These are phyloP conservation scores for Allobates femoralis DNA, from an alignment of 2,797 vertebrate species.

Conservation along the genomic window DNA sequence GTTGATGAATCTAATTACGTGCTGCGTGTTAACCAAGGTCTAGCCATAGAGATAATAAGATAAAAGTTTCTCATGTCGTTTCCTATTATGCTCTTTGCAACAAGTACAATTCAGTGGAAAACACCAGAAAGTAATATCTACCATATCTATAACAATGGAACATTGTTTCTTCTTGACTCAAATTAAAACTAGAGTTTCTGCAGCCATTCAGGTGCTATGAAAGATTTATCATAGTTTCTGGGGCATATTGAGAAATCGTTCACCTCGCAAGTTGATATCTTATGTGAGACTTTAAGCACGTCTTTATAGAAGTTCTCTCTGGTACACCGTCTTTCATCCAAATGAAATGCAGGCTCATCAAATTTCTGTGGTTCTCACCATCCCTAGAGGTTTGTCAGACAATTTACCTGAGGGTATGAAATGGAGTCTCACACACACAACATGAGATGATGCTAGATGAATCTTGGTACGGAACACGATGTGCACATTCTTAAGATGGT, in stretches of 20 bases:
- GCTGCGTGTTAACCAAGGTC: neutral
- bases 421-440: constrained; percentile 16
- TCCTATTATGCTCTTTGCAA: neutral
- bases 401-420: constrained; percentile 37
- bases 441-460: neutral
- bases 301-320: constrained; percentile 31
- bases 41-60: neutral
- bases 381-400: constrained; percentile 39
- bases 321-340: constrained; percentile 18
- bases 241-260: constrained; percentile 29
- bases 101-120: neutral
- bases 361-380: constrained; percentile 4
- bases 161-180: neutral
- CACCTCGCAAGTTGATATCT: constrained; percentile 35
- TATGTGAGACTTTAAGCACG: constrained; percentile 31
- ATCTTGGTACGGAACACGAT: neutral
- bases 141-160: neutral
- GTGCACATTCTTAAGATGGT: neutral
- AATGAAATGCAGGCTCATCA: constrained; percentile 41
- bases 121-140: neutral
- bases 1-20: neutral
- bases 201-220: neutral
- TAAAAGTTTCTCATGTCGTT: neutral
- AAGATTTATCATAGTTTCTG: constrained; percentile 2
- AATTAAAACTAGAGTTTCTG: neutral